Evolutionary conservation across 2,888 invertebrate species (phyloP).

Genomic region (Drosophila borborema): DNA sequence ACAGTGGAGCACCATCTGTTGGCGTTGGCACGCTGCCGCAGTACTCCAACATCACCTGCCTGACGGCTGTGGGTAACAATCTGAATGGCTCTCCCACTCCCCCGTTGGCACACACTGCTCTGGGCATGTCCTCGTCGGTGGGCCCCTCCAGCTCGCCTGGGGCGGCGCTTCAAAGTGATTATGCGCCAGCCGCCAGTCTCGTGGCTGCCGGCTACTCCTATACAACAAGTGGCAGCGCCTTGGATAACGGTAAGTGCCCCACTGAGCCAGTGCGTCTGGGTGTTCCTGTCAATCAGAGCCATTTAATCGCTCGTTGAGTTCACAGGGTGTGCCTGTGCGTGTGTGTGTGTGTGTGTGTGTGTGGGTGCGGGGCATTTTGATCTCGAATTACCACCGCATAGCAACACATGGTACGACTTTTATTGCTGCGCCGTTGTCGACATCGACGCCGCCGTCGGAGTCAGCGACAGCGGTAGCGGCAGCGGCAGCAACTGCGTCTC

Average conservation of each 20-base stretch:
- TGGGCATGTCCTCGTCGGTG: slow-evolving; percentile 50
- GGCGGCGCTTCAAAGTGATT: slow-evolving; percentile 82
- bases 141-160: slow-evolving; percentile 63
- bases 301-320: slow-evolving; percentile 48
- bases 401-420: slow-evolving; percentile 57
- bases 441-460: slow-evolving; percentile 24
- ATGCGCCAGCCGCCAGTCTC: slow-evolving; percentile 79
- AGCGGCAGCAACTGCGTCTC: slow-evolving; percentile 32
- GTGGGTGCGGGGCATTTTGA: slow-evolving; percentile 27
- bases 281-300: slow-evolving; percentile 77
- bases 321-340: slow-evolving; percentile 3
- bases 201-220: slow-evolving; percentile 83
- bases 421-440: slow-evolving; percentile 45
- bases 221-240: slow-evolving; percentile 69
- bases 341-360: background rate
- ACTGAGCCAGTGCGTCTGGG: slow-evolving; percentile 51
- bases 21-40: slow-evolving; percentile 78
- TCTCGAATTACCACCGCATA: slow-evolving; percentile 56
- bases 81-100: slow-evolving; percentile 75
- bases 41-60: slow-evolving; percentile 83
- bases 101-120: slow-evolving; percentile 77
- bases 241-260: slow-evolving; percentile 84
- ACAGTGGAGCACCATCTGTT: slow-evolving; percentile 62
- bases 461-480: background rate
- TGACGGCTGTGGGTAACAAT: slow-evolving; percentile 63